Base-by-base conservation (phyloP, 37 sponge, comb jelly and placozoan species). In the Haliclona indistincta region DNA sequence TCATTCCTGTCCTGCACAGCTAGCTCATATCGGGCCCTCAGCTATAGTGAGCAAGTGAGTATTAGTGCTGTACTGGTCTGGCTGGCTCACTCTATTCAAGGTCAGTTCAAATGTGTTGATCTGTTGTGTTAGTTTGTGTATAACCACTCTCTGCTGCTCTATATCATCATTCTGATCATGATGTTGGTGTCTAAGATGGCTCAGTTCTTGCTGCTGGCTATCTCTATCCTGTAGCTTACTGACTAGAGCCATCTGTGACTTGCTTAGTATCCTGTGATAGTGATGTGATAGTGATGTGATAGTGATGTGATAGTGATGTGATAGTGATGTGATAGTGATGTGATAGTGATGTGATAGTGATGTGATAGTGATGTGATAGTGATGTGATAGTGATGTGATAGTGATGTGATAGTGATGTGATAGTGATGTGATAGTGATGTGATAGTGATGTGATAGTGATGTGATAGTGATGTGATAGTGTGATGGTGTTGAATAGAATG, bases 1-100 rank as follows among this genome's bases (percentile, higher is more conserved):
- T 96, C 96, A 80, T 98, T 98, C 19, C 99, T 91, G 53, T 96
- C 96, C 67, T 95, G 91, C 1, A 93, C 84, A 35, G 84, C 77
- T 34, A 72, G 82, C 61, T 98, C 96, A 86, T 95, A 98, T 11
- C 81, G 67, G 43, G 62, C 78, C 1, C 90, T 60, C 43, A 95
- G 70, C 93, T 94, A 64, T n/a, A n/a, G n/a, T n/a, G 41, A 34
- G 36, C 36, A 10, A 67, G 28, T 33, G 13, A 17, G 28, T 36
- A 34, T 40, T 28, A 20, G 53, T 49, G 53, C 53, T 28, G 10
- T 61, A 5, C 67, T 66, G 10, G 10, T 10, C 38, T 4, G n/a
- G 4, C 36, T 47, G 53, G n/a, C 84, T 83, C 19, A 95, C 93
- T 68, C 71, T 81, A 62, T 88, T 90, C 83, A 96, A 82, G 62